Evolutionary conservation across 2,797 vertebrate species (phyloP).

Genomic region (Eurystomus glaucurus): DNA sequence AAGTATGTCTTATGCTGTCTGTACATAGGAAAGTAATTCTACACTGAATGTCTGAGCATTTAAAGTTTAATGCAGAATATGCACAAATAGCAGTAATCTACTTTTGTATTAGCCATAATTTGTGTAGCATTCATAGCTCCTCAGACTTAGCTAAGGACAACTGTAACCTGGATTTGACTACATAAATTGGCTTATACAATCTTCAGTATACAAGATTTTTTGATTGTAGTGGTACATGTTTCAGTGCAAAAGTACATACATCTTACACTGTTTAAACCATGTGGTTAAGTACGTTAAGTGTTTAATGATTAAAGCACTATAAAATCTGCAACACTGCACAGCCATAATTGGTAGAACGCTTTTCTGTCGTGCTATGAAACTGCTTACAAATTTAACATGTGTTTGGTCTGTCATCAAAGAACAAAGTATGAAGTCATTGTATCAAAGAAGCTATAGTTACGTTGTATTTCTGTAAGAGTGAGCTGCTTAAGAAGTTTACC

Average conservation of each 20-base stretch:
- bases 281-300: background rate
- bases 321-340: background rate
- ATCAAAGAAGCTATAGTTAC: background rate
- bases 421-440: background rate
- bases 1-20: background rate
- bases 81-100: background rate
- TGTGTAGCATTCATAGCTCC: fast-evolving
- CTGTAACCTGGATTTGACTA: background rate
- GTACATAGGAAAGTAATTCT: background rate
- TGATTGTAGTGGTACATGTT: background rate
- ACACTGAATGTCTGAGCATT: background rate
- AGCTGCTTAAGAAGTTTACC: background rate
- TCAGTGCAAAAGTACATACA: background rate
- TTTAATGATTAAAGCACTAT: background rate
- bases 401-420: background rate
- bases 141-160: background rate
- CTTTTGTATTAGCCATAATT: background rate
- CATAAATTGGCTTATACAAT: background rate
- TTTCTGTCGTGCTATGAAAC: background rate
- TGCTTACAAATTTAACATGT: background rate
- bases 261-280: background rate
- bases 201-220: background rate
- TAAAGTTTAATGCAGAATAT: background rate
- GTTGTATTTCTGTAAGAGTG: background rate
- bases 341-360: background rate